Evolutionary conservation across 2,797 vertebrate genomes (phyloP), one percentile per base, ranked within the genome.

Genomic region (Microchirus variegatus): DNA sequence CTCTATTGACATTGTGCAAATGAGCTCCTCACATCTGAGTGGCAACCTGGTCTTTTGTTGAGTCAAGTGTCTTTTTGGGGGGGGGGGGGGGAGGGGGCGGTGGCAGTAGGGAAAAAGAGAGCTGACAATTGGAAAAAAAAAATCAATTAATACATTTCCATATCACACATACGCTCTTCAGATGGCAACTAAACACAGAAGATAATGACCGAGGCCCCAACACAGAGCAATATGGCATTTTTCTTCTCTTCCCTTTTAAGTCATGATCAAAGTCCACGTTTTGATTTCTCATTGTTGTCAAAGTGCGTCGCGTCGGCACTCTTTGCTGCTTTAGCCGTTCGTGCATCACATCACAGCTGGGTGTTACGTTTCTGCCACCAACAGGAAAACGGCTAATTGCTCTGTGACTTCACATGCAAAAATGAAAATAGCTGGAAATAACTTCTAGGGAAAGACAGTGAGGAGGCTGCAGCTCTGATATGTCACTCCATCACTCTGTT

Each of bases 131-230:
- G 44, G 43, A 57, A 67, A 59, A 44, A 43, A 54, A 66, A 59
- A 88, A 89, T 86, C 80, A 78, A 80, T 86, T 65, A 38, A 35
- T 31, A 56, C 73, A 84, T 86, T 87, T 87, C 52, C 58, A 83
- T 80, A 81, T 84, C 77, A 85, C 70, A 84, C 69, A 53, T 15
- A 46, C 15, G 49, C 64, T 70, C 70, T 75, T 18, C 36, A 73
- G 63, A 67, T 58, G 36, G 56, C 41, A 50, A 49, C 56, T 66
- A 60, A 73, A 60, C 59, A 75, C n/a, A 38, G 14, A 54, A 51
- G 62, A 68, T 50, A 35, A 59, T 50, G 67, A 59, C 49, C 16
- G 40, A 44, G 70, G 61, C 50, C 71, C 61, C 56, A 46, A 54
- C 65, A 49, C 35, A 53, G 55, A 49, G 69, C 15, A n/a, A 50